Conservation (phyloP, 2,797 vertebrate genomes). For the Remorina albescens region DNA sequence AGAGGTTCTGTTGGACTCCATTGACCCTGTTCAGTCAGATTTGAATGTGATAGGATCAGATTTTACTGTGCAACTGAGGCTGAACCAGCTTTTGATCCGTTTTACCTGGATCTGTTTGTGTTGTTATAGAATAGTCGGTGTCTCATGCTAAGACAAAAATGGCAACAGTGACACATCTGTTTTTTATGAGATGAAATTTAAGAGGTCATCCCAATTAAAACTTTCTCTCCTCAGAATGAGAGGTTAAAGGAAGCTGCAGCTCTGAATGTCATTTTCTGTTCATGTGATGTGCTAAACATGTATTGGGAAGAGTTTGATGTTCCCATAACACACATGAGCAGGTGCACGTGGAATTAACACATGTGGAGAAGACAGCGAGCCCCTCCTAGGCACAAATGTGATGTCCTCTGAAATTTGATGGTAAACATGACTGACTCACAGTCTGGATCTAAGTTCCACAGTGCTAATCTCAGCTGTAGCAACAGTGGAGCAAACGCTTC, state of each 20-base stretch:
- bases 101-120: background rate
- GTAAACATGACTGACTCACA: background rate
- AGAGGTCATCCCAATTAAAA: background rate
- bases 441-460: background rate
- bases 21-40: too few relatives aligned
- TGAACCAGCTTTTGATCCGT: background rate
- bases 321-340: too few relatives aligned
- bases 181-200: too few relatives aligned
- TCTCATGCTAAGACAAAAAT: too few relatives aligned
- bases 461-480: conserved; percentile 40
- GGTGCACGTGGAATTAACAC: background rate
- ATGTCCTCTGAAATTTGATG: background rate
- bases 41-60: too few relatives aligned
- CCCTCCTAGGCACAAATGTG: background rate
- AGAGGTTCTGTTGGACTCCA: too few relatives aligned
- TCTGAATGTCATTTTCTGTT: background rate
- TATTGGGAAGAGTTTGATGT: background rate
- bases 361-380: background rate
- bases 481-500: conserved; percentile 17
- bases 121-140: conserved; percentile 1
- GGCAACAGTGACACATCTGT: too few relatives aligned
- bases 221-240: too few relatives aligned
- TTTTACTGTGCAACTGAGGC: too few relatives aligned
- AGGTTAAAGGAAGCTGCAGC: too few relatives aligned
- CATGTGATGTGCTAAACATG: background rate